Conservation (phyloP, 1,140 invertebrate genomes). For the Holcopasites calliopsidis region DNA sequence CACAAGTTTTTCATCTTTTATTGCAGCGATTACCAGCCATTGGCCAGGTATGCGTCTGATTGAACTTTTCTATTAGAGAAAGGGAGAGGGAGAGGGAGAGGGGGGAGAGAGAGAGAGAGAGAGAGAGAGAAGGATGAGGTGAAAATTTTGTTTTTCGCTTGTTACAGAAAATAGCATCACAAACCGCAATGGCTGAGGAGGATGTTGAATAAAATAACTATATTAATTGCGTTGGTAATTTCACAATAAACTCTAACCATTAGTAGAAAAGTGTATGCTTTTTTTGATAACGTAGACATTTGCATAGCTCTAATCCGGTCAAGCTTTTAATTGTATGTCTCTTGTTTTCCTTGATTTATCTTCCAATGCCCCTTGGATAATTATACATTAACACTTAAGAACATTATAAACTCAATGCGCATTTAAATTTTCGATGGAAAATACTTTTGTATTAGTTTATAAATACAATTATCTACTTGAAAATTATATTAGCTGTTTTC, state of each 20-base stretch:
- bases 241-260: conserved; percentile 62
- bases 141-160: conserved; percentile 37
- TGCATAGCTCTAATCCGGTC: conserved; percentile 41
- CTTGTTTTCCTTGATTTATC: conserved; percentile 37
- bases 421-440: conserved; percentile 25
- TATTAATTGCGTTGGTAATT: conserved; percentile 60
- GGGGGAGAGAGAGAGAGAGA: too few species aligned
- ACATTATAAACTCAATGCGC: conserved; percentile 17
- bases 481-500: conserved; percentile 7
- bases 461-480: conserved; percentile 10
- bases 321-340: conserved; percentile 22
- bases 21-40: conserved; percentile 89
- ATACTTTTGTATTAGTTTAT: conserved; percentile 28
- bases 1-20: conserved; percentile 93
- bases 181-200: conserved; percentile 74
- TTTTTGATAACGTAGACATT: conserved; percentile 47
- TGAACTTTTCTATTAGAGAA: neutral
- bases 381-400: conserved; percentile 9
- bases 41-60: conserved; percentile 78
- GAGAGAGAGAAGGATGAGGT: too few species aligned
- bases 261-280: conserved; percentile 56
- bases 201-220: conserved; percentile 74
- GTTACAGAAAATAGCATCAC: conserved; percentile 72
- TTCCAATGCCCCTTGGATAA: neutral
- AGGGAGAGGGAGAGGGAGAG: neutral